Base-by-base conservation (phyloP, 2,113 vertebrate genomes). In the Scalopus aquaticus region DNA sequence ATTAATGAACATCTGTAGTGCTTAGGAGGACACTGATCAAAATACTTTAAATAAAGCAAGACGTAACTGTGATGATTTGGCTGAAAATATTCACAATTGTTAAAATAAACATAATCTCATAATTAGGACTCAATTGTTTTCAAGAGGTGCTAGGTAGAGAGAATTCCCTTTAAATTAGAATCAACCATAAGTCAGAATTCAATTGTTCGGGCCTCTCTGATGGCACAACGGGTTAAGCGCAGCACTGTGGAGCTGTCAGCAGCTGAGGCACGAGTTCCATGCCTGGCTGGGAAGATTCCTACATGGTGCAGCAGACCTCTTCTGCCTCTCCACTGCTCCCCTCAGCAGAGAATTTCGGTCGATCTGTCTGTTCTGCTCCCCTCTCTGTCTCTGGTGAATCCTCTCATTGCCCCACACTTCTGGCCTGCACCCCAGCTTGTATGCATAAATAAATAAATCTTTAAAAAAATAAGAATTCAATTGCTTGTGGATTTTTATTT, bases 51-150 rank as follows among this genome's bases (percentile, higher is more conserved):
- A 70, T 65, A 11, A 82, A 8, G 58, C 17, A 64, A 69, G 28
- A 35, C 37, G 49, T 20, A 51, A 86, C 65, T 54, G 39, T 88
- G 24, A 20, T 35, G 87, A 62, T 89, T 91, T 95, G 26, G 65
- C n/a, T 70, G 9, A 54, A 88, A 95, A 30, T 82, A 60, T 89
- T 56, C 12, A 39, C 1, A 39, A 56, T 32, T 85, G 44, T 74
- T 11, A 82, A 94, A 86, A 85, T 77, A 90, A 74, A 87, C 19
- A 46, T 78, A 85, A 88, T 85, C 70, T 74, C 30, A 93, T 90
- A 91, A 85, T 35, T 60, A 83, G 12, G 30, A 30, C 82, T 87
- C 51, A 39, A 4, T 67, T 88, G 17, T 92, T 88, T 95, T 35
- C 44, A 92, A 84, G 74, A 90, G 7, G 2, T 20, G 83, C 35